A percentile compares a stretch with the other conserved stretches of the same genome.
These are phyloP conservation scores for Antheraea mylitta DNA, from an alignment of 1,140 invertebrate species.

Conservation along the genomic window DNA sequence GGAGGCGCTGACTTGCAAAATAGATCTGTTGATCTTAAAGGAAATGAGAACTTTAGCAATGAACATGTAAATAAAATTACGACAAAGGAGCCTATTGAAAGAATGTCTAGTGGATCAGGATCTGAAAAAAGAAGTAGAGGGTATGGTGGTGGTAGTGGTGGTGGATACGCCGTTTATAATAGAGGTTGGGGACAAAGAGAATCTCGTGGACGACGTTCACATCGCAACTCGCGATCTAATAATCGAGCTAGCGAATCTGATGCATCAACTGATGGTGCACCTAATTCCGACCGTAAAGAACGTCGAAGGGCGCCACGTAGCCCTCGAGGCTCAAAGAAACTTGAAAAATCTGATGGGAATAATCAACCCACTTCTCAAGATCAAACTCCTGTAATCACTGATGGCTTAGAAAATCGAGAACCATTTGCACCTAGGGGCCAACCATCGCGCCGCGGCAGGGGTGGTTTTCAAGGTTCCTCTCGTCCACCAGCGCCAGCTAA, in stretches of 20 bases:
- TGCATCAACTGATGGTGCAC: slow-evolving; percentile 61
- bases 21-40: slow-evolving; percentile 54
- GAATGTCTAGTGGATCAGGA: slow-evolving; percentile 75
- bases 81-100: slow-evolving; percentile 67
- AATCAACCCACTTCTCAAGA: slow-evolving; percentile 31
- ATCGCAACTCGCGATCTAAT: slow-evolving; percentile 68
- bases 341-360: slow-evolving; percentile 58
- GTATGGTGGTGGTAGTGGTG: slow-evolving; percentile 61
- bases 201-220: slow-evolving; percentile 62
- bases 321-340: slow-evolving; percentile 45
- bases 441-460: slow-evolving; percentile 88
- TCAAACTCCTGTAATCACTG: slow-evolving; percentile 30
- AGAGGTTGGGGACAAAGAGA: slow-evolving; percentile 67
- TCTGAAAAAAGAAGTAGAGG: slow-evolving; percentile 75
- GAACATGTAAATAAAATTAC: slow-evolving; percentile 59
- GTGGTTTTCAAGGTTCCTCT: slow-evolving; percentile 80
- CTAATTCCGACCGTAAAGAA: slow-evolving; percentile 63
- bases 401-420: slow-evolving; percentile 63
- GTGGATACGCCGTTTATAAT: slow-evolving; percentile 66
- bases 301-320: slow-evolving; percentile 60
- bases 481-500: slow-evolving; percentile 76
- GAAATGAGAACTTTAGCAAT: slow-evolving; percentile 51
- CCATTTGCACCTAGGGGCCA: slow-evolving; percentile 90
- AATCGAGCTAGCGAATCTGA: slow-evolving; percentile 73
- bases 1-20: slow-evolving; percentile 41